Conservation (phyloP, 1,140 invertebrate genomes). For the Leptinotarsa undecemlineata region DNA sequence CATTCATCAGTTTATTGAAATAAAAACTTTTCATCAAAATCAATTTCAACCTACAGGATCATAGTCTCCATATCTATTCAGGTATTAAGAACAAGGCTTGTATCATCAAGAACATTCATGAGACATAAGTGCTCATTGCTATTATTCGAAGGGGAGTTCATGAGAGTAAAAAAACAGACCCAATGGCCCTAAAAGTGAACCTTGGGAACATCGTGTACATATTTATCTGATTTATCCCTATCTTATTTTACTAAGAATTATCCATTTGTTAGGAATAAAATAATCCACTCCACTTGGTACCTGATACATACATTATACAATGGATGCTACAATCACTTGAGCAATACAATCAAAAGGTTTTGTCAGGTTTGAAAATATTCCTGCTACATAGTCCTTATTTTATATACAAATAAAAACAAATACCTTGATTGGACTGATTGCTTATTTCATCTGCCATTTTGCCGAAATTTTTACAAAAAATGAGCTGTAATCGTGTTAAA, state of each 20-base stretch:
- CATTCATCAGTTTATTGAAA: no score
- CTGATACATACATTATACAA: not conserved
- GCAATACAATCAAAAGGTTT: no score
- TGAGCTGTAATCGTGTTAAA: not conserved
- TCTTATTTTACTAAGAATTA: not conserved
- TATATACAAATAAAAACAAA: constrained; percentile 15
- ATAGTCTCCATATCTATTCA: no score
- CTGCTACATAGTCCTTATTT: not conserved
- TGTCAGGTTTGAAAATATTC: not conserved
- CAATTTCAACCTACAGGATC: no score
- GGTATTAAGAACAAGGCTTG: not conserved
- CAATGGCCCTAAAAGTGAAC: not conserved
- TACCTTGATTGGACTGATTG: constrained; percentile 45
- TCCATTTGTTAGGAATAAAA: not conserved
- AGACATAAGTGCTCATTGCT: not conserved
- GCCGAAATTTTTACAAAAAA: constrained; percentile 21
- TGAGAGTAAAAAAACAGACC: not conserved
- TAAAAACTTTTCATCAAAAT: no score
- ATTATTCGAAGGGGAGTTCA: not conserved
- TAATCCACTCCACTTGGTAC: not conserved
- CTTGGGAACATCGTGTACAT: not conserved
- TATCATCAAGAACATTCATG: not conserved
- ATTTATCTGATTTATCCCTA: not conserved
- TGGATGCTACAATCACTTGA: not conserved
- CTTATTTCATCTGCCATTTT: constrained; percentile 49